Evolutionary conservation across 2,888 invertebrate species (phyloP).

Genomic region (Limenitis arthemis): DNA sequence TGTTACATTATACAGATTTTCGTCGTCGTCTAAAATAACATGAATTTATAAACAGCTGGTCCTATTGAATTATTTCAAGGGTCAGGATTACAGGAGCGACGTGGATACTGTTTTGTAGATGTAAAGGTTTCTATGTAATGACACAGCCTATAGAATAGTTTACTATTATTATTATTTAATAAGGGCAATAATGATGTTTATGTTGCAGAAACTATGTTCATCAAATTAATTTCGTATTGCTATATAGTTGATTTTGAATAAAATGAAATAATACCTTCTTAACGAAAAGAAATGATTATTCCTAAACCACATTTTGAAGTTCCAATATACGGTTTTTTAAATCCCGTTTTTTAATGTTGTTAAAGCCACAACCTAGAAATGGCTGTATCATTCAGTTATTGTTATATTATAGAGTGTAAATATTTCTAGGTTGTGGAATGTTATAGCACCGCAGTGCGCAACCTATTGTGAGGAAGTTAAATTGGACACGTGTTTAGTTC

Average conservation of each 20-base stretch:
- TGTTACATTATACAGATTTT: too few species aligned
- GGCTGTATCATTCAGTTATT: neutral
- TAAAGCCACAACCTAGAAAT: too few species aligned
- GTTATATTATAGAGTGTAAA: neutral
- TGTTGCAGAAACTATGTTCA: too few species aligned
- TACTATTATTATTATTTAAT: too few species aligned
- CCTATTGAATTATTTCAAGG: slow-evolving; percentile 2
- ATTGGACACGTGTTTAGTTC: slow-evolving; percentile 14
- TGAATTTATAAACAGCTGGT: neutral
- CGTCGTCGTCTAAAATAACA: neutral
- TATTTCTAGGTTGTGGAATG: slow-evolving; percentile 26
- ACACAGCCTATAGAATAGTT: too few species aligned
- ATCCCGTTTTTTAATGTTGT: neutral
- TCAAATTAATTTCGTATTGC: too few species aligned
- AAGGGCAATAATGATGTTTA: too few species aligned
- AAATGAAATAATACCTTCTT: neutral
- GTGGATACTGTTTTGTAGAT: slow-evolving; percentile 2
- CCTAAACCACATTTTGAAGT: too few species aligned
- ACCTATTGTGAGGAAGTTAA: slow-evolving; percentile 33
- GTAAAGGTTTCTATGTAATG: neutral
- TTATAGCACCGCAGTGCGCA: slow-evolving; percentile 52
- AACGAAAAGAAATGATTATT: too few species aligned
- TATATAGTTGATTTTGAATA: too few species aligned
- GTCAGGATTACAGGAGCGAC: neutral
- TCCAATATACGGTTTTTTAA: too few species aligned